Base-by-base conservation (phyloP, 2,888 invertebrate species). In the Pseudoips prasinana region DNA sequence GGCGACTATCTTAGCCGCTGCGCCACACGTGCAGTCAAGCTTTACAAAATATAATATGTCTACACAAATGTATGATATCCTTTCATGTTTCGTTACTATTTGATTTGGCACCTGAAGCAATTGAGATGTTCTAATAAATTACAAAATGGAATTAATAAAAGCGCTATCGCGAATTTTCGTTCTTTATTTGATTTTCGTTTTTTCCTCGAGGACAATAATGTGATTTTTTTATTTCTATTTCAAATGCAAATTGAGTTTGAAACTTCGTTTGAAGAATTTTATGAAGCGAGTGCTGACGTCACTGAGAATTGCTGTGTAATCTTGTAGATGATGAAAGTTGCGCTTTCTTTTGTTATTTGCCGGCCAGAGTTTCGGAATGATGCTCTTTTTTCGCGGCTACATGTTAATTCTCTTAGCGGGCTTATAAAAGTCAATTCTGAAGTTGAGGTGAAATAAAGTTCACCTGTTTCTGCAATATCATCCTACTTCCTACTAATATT, bases 181-280 rank as follows among this genome's bases (percentile, higher is more conserved):
- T 33, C 39, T 29, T 58, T 46, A 48, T 60, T 59, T 55, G 48
- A 66, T 65, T 64, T 52, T 40, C 56, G 41, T 51, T 63, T 55
- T n/a, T 57, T 41, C 19, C 41, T 46, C 29, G 44, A 51, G 49
- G 51, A 54, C 63, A 61, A 73, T 73, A 64, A 71, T 58, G 59
- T 62, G 65, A 67, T 72, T 48, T 64, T 35, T 69, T 74, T 67
- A 65, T 69, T 69, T 66, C 64, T 66, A 69, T 70, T 69, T 58
- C 65, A 67, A 72, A 75, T 75, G 71, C 58, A 75, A 75, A 75
- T 77, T 67, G 69, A 74, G 69, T 77, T 76, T 60, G 57, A 54
- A 75, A 75, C 72, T 75, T 75, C 71, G 70, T 73, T 77, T 67
- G 44, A 54, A 8, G 58, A 65, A 63, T 70, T 73, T 58, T 53